phyloP scores from a whole-genome alignment of 2,113 vertebrate species.

The Progne subis region DNA sequence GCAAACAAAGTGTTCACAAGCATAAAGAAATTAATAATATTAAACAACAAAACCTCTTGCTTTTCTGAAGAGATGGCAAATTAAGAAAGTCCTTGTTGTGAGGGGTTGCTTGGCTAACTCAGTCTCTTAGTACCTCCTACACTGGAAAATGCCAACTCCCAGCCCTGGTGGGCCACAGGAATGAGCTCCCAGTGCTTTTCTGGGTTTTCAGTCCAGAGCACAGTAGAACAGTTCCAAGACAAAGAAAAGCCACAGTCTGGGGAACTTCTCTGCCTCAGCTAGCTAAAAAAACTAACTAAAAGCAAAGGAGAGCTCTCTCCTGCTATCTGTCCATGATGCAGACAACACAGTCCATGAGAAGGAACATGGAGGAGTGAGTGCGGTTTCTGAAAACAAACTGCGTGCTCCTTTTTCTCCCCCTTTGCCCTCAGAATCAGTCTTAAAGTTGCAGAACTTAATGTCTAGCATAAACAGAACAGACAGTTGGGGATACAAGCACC shows the following conservation, averaged over 20 bases:
- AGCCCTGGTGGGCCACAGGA: neutral
- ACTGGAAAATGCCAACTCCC: neutral
- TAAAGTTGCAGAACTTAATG: neutral
- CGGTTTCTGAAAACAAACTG: neutral
- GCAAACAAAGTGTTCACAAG: neutral
- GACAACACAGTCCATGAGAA: neutral
- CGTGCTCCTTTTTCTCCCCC: neutral
- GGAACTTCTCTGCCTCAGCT: neutral
- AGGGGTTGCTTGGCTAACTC: neutral
- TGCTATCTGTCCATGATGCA: neutral
- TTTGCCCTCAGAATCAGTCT: neutral
- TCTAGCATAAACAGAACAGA: neutral
- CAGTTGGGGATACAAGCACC: neutral
- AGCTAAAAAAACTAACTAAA: neutral
- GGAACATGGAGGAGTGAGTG: neutral
- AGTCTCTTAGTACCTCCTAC: neutral
- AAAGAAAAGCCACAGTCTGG: neutral
- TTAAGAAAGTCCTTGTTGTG: neutral
- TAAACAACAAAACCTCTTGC: neutral
- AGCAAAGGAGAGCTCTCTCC: neutral
- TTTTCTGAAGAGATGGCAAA: neutral
- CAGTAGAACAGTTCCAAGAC: neutral
- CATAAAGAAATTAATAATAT: neutral
- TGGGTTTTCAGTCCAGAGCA: neutral
- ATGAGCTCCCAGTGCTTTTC: neutral